Percentiles rank a stretch among this genome's conserved stretches.
These are phyloP conservation scores for Nomada ferruginata DNA, from an alignment of 2,888 invertebrate genomes.

Conservation along the genomic window DNA sequence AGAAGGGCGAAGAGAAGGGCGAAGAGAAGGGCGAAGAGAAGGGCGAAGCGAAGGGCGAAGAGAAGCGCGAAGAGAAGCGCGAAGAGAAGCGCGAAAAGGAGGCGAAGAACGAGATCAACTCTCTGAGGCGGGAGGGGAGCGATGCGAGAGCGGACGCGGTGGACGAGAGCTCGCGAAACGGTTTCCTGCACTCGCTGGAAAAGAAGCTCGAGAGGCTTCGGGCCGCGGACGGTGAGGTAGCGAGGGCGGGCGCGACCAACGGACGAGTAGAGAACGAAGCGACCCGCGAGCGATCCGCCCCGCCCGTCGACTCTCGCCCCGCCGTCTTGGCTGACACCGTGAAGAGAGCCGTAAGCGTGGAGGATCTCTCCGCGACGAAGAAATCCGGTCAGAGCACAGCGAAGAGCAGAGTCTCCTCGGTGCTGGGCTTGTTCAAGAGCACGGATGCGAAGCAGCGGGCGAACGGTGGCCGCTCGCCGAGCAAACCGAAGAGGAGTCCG, in stretches of 20 bases:
- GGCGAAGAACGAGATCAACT: conserved; percentile 78
- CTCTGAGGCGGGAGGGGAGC: conserved; percentile 72
- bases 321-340: background rate
- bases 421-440: conserved; percentile 91
- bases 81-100: conserved; percentile 67
- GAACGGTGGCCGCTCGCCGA: conserved; percentile 67
- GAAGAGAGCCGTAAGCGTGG: conserved; percentile 60
- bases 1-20: conserved; percentile 66
- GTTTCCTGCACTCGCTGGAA: conserved; percentile 90
- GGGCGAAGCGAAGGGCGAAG: conserved; percentile 57
- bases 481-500: conserved; percentile 86
- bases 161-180: conserved; percentile 81
- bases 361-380: conserved; percentile 84
- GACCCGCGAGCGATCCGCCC: conserved; percentile 76
- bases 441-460: conserved; percentile 72
- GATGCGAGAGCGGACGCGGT: conserved; percentile 49
- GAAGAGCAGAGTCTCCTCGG: conserved; percentile 90
- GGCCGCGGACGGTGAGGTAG: conserved; percentile 75
- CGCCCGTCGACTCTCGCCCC: conserved; percentile 62
- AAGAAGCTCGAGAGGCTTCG: conserved; percentile 85
- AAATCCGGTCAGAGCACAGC: conserved; percentile 85
- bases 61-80: conserved; percentile 61
- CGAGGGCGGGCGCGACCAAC: conserved; percentile 74
- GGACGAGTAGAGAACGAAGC: conserved; percentile 83
- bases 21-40: conserved; percentile 67